Base-by-base conservation (phyloP, 2,113 vertebrate species). In the Tiliqua scincoides region DNA sequence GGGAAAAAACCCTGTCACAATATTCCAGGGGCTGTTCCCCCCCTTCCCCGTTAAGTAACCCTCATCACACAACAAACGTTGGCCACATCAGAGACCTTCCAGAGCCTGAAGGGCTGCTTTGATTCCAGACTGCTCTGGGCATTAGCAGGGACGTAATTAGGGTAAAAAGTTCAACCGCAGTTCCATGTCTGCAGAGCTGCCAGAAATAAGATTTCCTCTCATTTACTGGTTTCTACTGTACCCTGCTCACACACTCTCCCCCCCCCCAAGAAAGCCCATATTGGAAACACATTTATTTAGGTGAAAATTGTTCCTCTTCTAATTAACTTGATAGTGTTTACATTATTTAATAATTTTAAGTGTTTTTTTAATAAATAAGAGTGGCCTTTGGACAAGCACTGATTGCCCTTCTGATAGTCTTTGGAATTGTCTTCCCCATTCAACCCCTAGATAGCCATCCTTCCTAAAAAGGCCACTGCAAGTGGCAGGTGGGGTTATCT, bases 121-220 rank as follows among this genome's bases (percentile, higher is more conserved):
- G 96, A 98, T 98, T 98, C 97, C 96, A 97, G 97, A 97, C 97
- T 93, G 97, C 98, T 97, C 96, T 96, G 96, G 97, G 97, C 98
- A 98, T 98, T 97, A 98, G 97, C 89, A 95, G 96, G 96, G 97
- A 98, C 97, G 96, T 98, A 98, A 99, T 98, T 97, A 99, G 98
- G 98, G 98, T 99, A 98, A 99, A 99, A 98, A 98, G 98, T 99
- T 99, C 97, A 99, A 96, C 97, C 97, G 91, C 97, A 97, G 96
- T 87, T 97, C 96, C 93, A 95, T 93, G 96, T 96, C 97, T 97
- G 95, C 96, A 95, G 95, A 94, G 90, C 96, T 97, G 97, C 97
- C 97, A 98, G 96, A 98, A 98, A 98, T 96, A 96, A 95, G 85
- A 97, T 97, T 97, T 97, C 97, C 97, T 97, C 96, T 95, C 94